These are phyloP conservation scores for Rhopilema esculentum DNA, from an alignment of 30 jellyfish, hydroid and myxozoan species.

Conservation along the genomic window DNA sequence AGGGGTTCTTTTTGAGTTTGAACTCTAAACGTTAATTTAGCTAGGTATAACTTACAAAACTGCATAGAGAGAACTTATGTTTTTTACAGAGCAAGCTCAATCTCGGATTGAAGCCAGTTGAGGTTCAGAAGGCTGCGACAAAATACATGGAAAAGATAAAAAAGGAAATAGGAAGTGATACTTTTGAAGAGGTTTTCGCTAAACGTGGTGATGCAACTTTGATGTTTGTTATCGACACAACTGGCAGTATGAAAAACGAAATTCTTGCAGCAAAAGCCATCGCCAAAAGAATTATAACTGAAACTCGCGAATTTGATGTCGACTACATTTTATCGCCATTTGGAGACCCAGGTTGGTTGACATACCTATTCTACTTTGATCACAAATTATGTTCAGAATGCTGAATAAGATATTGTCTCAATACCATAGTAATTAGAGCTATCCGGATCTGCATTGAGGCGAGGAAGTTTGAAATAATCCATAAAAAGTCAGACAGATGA, in stretches of 20 bases:
- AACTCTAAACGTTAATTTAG: too few relatives aligned
- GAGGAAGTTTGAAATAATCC: too few relatives aligned
- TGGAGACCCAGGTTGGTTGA: constrained; percentile 87
- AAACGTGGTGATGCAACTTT: constrained; percentile 86
- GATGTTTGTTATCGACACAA: constrained; percentile 85
- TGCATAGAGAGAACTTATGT: too few relatives aligned
- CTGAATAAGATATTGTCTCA: too few relatives aligned
- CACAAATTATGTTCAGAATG: too few relatives aligned
- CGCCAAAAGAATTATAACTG: constrained; percentile 66
- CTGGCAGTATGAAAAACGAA: constrained; percentile 88
- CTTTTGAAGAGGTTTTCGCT: constrained; percentile 71
- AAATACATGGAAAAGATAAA: constrained; percentile 70
- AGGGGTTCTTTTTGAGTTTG: too few relatives aligned
- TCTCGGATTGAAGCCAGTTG: constrained; percentile 83
- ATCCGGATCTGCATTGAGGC: too few relatives aligned
- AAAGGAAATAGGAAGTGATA: constrained; percentile 73
- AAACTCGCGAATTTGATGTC: constrained; percentile 68
- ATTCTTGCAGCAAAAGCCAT: constrained; percentile 83
- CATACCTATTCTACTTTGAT: too few relatives aligned
- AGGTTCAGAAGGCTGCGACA: constrained; percentile 79
- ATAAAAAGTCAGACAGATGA: too few relatives aligned
- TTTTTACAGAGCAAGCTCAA: constrained; percentile 65
- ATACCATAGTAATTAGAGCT: too few relatives aligned
- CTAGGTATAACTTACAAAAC: too few relatives aligned
- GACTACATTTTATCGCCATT: constrained; percentile 91